These are phyloP conservation scores for Apteryx owenii DNA, from an alignment of 2,113 vertebrate species.

Conservation along the genomic window DNA sequence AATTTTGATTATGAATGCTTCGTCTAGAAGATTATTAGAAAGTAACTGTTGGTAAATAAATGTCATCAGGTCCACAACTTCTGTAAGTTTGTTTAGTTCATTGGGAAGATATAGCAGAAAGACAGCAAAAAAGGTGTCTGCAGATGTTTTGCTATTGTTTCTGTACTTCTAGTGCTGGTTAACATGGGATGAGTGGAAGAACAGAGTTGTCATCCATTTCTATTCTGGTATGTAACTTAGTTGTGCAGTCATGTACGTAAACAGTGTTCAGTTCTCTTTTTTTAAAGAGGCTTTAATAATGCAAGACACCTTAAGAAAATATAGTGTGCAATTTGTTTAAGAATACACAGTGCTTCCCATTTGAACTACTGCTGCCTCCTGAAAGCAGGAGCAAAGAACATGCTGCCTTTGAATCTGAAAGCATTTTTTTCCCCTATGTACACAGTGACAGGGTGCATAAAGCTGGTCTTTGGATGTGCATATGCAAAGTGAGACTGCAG, in stretches of 20 bases:
- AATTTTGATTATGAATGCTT: background rate
- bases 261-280: conserved; percentile 36
- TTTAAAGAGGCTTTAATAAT: conserved; percentile 64
- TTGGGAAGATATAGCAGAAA: background rate
- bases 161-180: background rate
- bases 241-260: conserved; percentile 41
- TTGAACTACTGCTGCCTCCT: conserved; percentile 13
- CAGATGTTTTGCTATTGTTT: background rate
- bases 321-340: conserved; percentile 50
- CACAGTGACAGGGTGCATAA: conserved; percentile 41
- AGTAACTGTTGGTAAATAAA: background rate
- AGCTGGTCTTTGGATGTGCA: background rate
- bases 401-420: conserved; percentile 10
- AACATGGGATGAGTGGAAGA: background rate
- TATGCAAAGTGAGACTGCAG: background rate
- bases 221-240: background rate
- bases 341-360: background rate
- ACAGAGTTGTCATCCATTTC: conserved; percentile 24
- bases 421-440: background rate
- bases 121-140: background rate
- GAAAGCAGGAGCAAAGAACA: background rate
- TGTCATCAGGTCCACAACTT: background rate
- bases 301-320: conserved; percentile 65
- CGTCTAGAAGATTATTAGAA: background rate
- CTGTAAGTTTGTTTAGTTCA: background rate